Evolutionary conservation across 2,113 vertebrate genomes (phyloP), one percentile per base, ranked within the genome.

Genomic region (Myiozetetes cayanensis): DNA sequence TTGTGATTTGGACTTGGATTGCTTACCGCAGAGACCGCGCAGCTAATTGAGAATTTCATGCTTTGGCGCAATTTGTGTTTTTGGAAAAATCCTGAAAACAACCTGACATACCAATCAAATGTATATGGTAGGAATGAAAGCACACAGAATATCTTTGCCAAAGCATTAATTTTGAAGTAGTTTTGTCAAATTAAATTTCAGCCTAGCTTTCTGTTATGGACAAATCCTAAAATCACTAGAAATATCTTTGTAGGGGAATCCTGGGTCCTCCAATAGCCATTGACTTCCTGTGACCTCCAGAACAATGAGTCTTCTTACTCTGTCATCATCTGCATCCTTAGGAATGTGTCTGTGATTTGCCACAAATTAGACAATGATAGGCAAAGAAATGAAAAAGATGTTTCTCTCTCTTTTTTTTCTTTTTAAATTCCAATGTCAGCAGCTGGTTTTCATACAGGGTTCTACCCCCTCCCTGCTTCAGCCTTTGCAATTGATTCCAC

Each of bases 291-390:
- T 71, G 44, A 74, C 50, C 47, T 76, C 43, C 0, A n/a, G 61
- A 84, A 77, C 78, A 96, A 86, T 41, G 44, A 58, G 16, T 43
- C 52, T 83, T 93, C 76, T 86, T 61, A 77, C 2, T 1, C 19
- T 80, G 30, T 74, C 81, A 37, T 87, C 62, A 35, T 92, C 55
- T 88, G 49, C 50, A 71, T 88, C 68, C 9, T 1, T 63, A 83
- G 46, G 75, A 94, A 94, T 86, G 85, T 81, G 72, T 90, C 49
- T 91, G 61, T 84, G 85, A 94, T 75, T 88, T 90, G 68, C 52
- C 37, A 75, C 76, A 75, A 92, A 78, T 75, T 80, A 89, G 56
- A 82, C 68, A 93, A 74, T 20, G 75, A 77, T 80, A 90, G 79
- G 43, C 61, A 73, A 77, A 93, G 47, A 79, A 83, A 86, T 47